These are phyloP conservation scores for Caenorhabditis panamensis DNA, from an alignment of 2,888 invertebrate genomes.

Conservation along the genomic window DNA sequence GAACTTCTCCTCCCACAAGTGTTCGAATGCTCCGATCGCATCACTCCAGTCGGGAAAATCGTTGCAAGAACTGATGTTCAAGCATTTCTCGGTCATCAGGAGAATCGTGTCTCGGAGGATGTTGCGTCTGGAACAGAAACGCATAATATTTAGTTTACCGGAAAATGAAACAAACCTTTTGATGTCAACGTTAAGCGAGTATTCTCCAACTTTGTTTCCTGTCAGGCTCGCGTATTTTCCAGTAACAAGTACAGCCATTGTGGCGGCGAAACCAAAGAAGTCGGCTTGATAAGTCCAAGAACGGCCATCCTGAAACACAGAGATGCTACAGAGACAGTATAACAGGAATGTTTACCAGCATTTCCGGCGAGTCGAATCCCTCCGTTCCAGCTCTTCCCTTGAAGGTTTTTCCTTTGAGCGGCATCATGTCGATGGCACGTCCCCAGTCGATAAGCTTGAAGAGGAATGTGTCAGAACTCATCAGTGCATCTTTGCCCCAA, in stretches of 20 bases:
- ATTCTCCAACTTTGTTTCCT: constrained; percentile 51
- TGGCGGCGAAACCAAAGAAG: constrained; percentile 91
- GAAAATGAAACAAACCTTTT: constrained; percentile 67
- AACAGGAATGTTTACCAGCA: constrained; percentile 83
- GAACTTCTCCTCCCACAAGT: constrained; percentile 40
- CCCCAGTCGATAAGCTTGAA: constrained; percentile 94
- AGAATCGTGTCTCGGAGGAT: constrained; percentile 85
- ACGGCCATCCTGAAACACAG: constrained; percentile 84
- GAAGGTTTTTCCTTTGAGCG: constrained; percentile 83
- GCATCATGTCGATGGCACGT: constrained; percentile 91
- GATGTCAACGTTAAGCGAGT: constrained; percentile 72
- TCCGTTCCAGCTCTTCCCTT: constrained; percentile 84
- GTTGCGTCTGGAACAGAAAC: constrained; percentile 80
- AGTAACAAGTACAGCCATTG: constrained; percentile 90
- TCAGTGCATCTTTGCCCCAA: constrained; percentile 52
- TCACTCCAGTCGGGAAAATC: constrained; percentile 86
- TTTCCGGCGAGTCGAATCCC: constrained; percentile 86
- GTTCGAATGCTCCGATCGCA: constrained; percentile 4
- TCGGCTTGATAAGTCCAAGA: constrained; percentile 92
- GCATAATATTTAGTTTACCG: background rate
- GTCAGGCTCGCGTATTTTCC: constrained; percentile 88
- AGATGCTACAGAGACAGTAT: too few relatives aligned
- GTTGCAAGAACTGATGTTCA: constrained; percentile 89
- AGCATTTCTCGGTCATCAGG: constrained; percentile 87
- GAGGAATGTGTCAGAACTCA: constrained; percentile 55